phyloP scores from a whole-genome alignment of 2,113 vertebrate genomes.

The Silurus glanis region DNA sequence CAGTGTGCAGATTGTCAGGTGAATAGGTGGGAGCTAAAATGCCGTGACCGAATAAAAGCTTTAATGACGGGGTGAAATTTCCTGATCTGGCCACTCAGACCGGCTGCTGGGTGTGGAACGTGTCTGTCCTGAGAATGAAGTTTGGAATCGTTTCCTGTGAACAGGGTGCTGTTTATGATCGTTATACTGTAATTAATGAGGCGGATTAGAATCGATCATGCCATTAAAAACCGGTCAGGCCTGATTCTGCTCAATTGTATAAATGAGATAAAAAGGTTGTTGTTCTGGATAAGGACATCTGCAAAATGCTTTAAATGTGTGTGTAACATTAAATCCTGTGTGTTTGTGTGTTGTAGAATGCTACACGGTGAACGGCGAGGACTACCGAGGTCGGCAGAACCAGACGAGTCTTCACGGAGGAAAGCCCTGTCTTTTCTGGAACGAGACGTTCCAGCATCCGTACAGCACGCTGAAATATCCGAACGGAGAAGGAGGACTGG shows the following conservation, averaged over 20 bases:
- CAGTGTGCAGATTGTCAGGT: neutral
- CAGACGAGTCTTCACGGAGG: conserved; percentile 85
- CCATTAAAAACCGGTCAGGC: neutral
- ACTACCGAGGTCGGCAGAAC: conserved; percentile 92
- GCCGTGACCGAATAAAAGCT: neutral
- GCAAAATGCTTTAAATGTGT: neutral
- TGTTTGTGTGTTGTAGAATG: conserved; percentile 77
- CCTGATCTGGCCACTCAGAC: neutral
- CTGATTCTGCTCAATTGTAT: too few relatives aligned
- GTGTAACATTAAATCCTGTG: neutral
- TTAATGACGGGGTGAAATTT: conserved; percentile 10
- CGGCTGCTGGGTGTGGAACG: neutral
- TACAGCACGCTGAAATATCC: conserved; percentile 95
- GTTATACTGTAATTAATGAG: neutral
- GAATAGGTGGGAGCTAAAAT: conserved; percentile 6
- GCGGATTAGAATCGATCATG: neutral
- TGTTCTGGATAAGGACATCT: too few relatives aligned
- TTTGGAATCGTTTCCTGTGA: neutral
- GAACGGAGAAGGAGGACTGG: conserved; percentile 91
- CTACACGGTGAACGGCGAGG: conserved; percentile 91
- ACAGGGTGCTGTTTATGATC: neutral
- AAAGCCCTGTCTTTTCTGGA: conserved; percentile 95
- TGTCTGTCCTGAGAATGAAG: neutral
- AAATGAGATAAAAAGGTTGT: too few relatives aligned
- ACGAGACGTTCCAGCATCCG: conserved; percentile 94